These are phyloP conservation scores for Pissodes strobi DNA, from an alignment of 1,140 invertebrate genomes.

Conservation along the genomic window DNA sequence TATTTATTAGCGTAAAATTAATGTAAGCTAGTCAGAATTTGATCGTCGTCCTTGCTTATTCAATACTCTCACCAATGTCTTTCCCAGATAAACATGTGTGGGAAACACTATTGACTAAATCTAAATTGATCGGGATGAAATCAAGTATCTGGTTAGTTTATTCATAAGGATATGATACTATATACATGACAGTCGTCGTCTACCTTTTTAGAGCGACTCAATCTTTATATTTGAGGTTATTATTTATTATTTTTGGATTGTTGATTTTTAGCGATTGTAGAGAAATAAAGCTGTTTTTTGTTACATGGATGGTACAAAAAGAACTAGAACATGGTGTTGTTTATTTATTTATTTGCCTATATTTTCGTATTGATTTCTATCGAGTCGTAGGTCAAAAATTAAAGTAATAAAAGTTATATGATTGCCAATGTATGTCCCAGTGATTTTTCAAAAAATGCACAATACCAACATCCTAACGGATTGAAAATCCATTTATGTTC, in stretches of 20 bases:
- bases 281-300: constrained; percentile 25
- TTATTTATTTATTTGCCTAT: no score
- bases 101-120: no score
- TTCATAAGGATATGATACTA: constrained; percentile 1
- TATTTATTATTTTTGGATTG: constrained; percentile 29
- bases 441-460: no score
- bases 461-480: no score
- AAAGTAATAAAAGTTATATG: no score
- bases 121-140: no score
- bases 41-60: background rate
- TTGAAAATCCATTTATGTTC: no score
- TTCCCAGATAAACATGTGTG: no score
- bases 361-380: no score
- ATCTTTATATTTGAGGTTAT: constrained; percentile 17
- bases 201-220: constrained; percentile 1
- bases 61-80: background rate
- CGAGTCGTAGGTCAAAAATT: no score
- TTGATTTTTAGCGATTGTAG: constrained; percentile 25
- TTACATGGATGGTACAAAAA: constrained; percentile 19
- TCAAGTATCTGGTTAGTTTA: background rate
- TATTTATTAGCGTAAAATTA: constrained; percentile 4
- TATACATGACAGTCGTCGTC: constrained; percentile 14
- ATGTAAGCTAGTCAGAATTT: constrained; percentile 3
- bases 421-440: no score
- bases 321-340: background rate